Conservation (phyloP, 2,113 vertebrate genomes). For the Callipepla squamata region DNA sequence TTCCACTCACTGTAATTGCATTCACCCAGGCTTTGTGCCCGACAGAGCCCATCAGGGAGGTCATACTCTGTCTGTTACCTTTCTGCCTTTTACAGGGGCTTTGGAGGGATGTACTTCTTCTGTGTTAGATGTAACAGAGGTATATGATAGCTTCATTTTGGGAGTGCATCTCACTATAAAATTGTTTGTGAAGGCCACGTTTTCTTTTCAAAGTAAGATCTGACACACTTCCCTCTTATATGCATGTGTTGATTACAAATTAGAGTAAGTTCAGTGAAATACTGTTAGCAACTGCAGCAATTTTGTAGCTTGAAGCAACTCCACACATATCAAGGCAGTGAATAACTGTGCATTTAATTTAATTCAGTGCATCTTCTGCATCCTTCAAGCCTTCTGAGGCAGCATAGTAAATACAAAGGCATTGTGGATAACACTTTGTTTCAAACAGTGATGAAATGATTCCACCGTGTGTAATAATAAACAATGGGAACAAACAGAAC, state of each 20-base stretch:
- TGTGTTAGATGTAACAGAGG: neutral
- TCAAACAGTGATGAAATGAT: neutral
- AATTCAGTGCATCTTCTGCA: neutral
- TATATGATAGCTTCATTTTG: neutral
- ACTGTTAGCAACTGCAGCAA: neutral
- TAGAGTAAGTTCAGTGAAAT: neutral
- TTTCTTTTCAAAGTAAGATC: neutral
- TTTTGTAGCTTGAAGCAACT: neutral
- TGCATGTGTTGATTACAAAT: neutral
- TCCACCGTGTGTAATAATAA: neutral
- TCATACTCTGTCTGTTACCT: neutral
- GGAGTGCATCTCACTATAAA: rapidly evolving
- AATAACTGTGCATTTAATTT: neutral
- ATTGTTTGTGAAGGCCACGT: neutral
- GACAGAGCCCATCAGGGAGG: neutral
- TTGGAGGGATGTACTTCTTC: neutral
- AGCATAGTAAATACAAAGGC: neutral
- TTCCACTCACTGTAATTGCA: neutral
- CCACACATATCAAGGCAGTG: neutral
- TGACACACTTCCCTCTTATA: neutral
- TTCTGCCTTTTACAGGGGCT: neutral
- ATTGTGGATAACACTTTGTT: neutral
- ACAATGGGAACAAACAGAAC: neutral
- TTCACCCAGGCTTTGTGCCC: neutral
- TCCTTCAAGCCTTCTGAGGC: neutral